Evolutionary conservation across 2,113 vertebrate genomes (phyloP), one percentile per base, ranked within the genome.

Genomic region (Myrmecophaga tridactyla): DNA sequence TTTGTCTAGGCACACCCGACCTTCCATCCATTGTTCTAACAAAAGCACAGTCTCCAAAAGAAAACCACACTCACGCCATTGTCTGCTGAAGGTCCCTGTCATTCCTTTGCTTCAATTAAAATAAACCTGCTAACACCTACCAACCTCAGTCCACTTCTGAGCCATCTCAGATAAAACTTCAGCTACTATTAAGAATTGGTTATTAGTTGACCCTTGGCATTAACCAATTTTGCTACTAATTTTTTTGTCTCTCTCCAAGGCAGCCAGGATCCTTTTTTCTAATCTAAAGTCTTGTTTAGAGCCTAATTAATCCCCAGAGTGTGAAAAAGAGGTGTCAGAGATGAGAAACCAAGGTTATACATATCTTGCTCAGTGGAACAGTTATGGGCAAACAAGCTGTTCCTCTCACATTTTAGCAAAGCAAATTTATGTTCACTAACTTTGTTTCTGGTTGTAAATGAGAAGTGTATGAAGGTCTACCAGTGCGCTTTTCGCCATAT

Each of bases 321-420:
- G 96, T 83, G 86, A 92, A 90, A 93, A 94, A 86, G 93, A 91
- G 97, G 97, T 97, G 97, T 95, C 97, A 94, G 86, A 94, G 95
- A 98, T 97, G 97, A 97, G 97, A 97, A 98, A 98, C 97, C 97
- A 98, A 98, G 96, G 97, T 98, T 97, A 97, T 96, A 97, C 96
- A 96, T 96, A 96, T 95, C 97, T 95, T 95, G 97, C 96, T 98
- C 96, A 80, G 96, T 97, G 89, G 97, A 98, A 98, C 96, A 89
- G 97, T 97, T 98, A 97, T 96, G 97, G 97, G 96, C 97, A 96
- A 96, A 97, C 97, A 97, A 98, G 97, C 97, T 98, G 97, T 98
- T 98, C 96, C 93, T 97, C 93, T 94, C 97, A 96, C 93, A 92
- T 97, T 97, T 97, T 92, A 96, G 97, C 92, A 96, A 96, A 97